Conservation (phyloP, 2,113 vertebrate genomes). For the Arvicanthis niloticus region DNA sequence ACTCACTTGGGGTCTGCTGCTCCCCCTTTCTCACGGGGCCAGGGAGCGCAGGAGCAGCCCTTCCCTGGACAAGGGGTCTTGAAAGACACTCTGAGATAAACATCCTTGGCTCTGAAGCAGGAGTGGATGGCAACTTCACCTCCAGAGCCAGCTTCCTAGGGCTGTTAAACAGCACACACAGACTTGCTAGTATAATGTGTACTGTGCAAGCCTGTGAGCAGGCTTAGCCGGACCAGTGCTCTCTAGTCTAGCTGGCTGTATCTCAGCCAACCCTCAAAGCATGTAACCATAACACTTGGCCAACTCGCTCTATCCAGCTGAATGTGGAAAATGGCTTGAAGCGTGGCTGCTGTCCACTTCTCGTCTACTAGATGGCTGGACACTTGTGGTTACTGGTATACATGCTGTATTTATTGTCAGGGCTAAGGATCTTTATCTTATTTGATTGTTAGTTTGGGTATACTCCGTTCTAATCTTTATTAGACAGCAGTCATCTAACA, state of each 20-base stretch:
- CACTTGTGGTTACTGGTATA: neutral
- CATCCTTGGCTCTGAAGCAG: neutral
- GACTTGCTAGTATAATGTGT: neutral
- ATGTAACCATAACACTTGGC: neutral
- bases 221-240: neutral
- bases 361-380: neutral
- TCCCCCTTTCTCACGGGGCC: neutral
- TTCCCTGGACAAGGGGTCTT: neutral
- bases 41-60: neutral
- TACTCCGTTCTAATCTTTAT: constrained; percentile 30
- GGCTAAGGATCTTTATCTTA: neutral
- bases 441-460: neutral
- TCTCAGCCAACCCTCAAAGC: neutral
- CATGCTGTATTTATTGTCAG: constrained; percentile 37
- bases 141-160: neutral
- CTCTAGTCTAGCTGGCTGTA: neutral
- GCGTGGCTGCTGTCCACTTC: neutral
- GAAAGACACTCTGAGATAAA: neutral
- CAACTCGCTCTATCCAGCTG: neutral
- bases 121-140: neutral
- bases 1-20: neutral
- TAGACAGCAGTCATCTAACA: neutral
- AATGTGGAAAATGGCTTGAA: neutral
- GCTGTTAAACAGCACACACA: too few relatives aligned
- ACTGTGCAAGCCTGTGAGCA: neutral